Evolutionary conservation across 2,113 vertebrate species (phyloP).

Genomic region (Oxyruncus cristatus): DNA sequence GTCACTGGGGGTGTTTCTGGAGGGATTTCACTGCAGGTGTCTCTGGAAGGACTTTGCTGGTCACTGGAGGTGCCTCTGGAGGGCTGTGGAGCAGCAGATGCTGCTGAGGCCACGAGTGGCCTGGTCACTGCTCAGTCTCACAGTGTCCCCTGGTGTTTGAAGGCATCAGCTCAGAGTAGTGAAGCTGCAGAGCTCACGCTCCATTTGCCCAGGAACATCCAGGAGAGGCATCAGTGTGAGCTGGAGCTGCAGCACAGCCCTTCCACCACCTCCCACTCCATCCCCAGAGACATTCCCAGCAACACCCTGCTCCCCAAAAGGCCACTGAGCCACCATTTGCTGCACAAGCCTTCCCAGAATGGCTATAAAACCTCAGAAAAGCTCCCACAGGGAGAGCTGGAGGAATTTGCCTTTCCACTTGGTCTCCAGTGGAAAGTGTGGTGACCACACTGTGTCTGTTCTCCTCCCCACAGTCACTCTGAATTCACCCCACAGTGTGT

Average conservation of each 20-base stretch:
- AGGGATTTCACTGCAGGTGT: not conserved
- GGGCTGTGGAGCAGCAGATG: not conserved
- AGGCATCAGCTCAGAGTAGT: not conserved
- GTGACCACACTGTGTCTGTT: not conserved
- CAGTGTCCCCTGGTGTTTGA: slow-evolving; percentile 18
- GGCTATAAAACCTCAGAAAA: not conserved
- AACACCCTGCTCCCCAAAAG: not conserved
- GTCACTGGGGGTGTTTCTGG: too few species aligned
- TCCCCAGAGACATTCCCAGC: not conserved
- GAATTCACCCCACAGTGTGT: not conserved
- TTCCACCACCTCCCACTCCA: not conserved
- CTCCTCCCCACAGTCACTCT: not conserved
- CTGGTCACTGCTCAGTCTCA: not conserved
- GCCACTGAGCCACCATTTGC: not conserved
- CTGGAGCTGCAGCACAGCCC: not conserved
- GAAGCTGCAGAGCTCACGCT: not conserved
- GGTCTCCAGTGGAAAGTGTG: not conserved
- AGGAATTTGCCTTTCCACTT: not conserved
- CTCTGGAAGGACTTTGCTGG: too few species aligned
- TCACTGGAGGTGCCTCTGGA: not conserved
- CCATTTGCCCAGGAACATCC: not conserved
- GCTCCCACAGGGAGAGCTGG: not conserved
- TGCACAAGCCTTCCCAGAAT: not conserved
- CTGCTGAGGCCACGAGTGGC: not conserved
- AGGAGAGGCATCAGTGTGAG: not conserved